Percentiles rank a stretch among this genome's conserved stretches.
Conservation (phyloP, 2,888 invertebrate species). For the Cerastoderma edule region DNA sequence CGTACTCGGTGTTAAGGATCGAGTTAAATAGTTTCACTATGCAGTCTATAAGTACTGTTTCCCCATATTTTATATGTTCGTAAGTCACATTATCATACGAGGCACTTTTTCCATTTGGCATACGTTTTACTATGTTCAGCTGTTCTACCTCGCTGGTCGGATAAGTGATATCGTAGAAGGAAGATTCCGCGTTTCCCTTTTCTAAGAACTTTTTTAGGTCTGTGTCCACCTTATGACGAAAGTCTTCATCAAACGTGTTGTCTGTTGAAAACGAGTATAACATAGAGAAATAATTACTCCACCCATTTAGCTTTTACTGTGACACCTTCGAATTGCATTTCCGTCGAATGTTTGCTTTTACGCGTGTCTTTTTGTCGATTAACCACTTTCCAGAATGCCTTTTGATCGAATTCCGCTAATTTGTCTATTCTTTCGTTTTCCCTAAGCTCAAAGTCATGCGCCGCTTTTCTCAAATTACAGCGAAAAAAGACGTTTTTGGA, state of each 20-base stretch:
- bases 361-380: not conserved
- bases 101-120: not conserved
- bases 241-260: not conserved
- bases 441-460: not conserved
- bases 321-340: constrained; percentile 3
- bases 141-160: not conserved
- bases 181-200: no score
- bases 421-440: constrained; percentile 2
- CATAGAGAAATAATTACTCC: not conserved
- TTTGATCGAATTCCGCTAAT: not conserved
- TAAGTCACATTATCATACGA: no score
- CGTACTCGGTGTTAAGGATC: not conserved
- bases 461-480: not conserved
- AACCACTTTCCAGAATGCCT: constrained; percentile 10
- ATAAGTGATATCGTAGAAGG: not conserved
- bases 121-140: not conserved
- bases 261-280: not conserved
- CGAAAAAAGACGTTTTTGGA: not conserved
- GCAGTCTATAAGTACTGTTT: not conserved
- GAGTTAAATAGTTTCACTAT: not conserved
- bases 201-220: not conserved
- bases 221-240: not conserved
- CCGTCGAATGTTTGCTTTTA: not conserved
- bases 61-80: constrained; percentile 8
- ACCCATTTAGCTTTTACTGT: not conserved